Percentiles rank a stretch among this genome's conserved stretches.
phyloP scores from a whole-genome alignment of 1,140 invertebrate genomes.

The Conus betulinus region DNA sequence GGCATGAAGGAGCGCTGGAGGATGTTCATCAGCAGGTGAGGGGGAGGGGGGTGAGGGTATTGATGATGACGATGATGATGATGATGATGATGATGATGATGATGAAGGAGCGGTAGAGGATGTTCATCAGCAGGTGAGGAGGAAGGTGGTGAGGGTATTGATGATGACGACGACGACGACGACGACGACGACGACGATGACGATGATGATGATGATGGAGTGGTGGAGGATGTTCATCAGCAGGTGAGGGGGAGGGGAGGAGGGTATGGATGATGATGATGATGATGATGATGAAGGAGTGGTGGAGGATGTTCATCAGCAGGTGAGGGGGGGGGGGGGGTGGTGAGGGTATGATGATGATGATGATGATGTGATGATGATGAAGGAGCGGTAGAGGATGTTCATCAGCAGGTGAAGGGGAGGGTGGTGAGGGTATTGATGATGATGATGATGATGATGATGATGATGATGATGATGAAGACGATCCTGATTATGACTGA shows the following conservation, averaged over 20 bases:
- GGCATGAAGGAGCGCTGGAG: constrained; percentile 69
- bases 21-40: constrained; percentile 55
- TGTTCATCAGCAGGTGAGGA: background rate
- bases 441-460: too few species aligned
- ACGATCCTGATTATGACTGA: too few species aligned
- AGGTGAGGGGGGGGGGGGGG: background rate
- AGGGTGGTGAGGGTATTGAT: background rate
- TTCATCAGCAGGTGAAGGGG: background rate
- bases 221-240: constrained; percentile 67
- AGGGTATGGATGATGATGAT: background rate
- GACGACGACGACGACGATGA: too few species aligned
- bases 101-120: background rate
- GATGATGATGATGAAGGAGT: background rate
- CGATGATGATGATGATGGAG: too few species aligned
- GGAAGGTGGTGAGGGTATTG: background rate
- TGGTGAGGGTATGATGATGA: background rate
- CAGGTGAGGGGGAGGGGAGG: background rate
- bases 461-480: too few species aligned
- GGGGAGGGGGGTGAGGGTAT: background rate
- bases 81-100: too few species aligned
- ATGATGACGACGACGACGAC: too few species aligned
- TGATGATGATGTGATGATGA: background rate
- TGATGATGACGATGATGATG: too few species aligned
- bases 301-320: background rate
- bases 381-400: background rate